Percentiles rank a stretch among this genome's conserved stretches.
Conservation (phyloP, 2,888 invertebrate genomes). For the Spialia ferax region DNA sequence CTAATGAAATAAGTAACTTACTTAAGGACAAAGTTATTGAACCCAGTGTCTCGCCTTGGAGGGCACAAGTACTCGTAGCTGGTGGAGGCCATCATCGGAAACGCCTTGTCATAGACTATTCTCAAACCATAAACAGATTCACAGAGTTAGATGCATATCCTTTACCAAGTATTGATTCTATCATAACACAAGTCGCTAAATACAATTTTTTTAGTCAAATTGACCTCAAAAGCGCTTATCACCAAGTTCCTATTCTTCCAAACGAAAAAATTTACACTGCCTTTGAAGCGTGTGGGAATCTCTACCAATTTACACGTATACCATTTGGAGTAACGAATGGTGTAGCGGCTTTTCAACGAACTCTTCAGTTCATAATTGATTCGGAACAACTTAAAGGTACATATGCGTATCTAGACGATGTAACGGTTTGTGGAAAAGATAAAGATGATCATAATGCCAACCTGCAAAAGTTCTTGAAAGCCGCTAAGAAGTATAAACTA, state of each 20-base stretch:
- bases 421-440: slow-evolving; percentile 6
- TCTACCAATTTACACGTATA: slow-evolving; percentile 5
- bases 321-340: slow-evolving; percentile 7
- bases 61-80: slow-evolving; percentile 9
- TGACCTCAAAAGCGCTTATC: slow-evolving; percentile 5
- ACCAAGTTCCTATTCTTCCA: background rate
- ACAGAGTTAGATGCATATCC: slow-evolving; percentile 2
- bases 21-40: slow-evolving; percentile 4
- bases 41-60: slow-evolving; percentile 10
- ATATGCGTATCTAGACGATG: slow-evolving; percentile 5
- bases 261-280: slow-evolving; percentile 6
- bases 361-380: slow-evolving; percentile 4
- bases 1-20: background rate
- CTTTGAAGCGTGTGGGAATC: slow-evolving; percentile 5
- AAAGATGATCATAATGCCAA: background rate
- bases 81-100: slow-evolving; percentile 10
- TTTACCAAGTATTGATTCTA: background rate
- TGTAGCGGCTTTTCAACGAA: slow-evolving; percentile 1
- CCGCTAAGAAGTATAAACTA: background rate
- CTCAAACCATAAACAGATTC: slow-evolving; percentile 7
- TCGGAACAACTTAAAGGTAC: slow-evolving; percentile 4
- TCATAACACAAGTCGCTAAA: slow-evolving; percentile 10
- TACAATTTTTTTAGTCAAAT: slow-evolving; percentile 5
- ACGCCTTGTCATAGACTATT: slow-evolving; percentile 1
- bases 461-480: background rate